phyloP scores from a whole-genome alignment of 2,888 invertebrate species.

The Tipula unca region DNA sequence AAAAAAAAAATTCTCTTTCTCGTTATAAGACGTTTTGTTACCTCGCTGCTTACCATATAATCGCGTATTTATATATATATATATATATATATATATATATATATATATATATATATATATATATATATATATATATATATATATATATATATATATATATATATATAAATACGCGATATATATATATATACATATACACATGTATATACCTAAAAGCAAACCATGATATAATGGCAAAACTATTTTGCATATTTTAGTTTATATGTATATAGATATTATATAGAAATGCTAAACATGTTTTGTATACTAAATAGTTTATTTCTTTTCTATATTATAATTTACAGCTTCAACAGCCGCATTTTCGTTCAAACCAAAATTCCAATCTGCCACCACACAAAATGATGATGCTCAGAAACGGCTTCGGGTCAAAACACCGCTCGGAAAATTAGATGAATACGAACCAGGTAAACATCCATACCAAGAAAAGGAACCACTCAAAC shows the following conservation, averaged over 20 bases:
- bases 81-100: background rate
- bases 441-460: constrained; percentile 66
- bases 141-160: background rate
- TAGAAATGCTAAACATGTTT: background rate
- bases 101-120: background rate
- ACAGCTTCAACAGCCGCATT: constrained; percentile 8
- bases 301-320: background rate
- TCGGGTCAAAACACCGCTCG: constrained; percentile 57
- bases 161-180: background rate
- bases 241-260: background rate
- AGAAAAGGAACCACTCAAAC: constrained; percentile 72
- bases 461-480: constrained; percentile 60
- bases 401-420: constrained; percentile 67
- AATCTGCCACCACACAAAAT: constrained; percentile 46
- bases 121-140: background rate
- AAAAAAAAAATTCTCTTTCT: background rate
- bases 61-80: background rate
- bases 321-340: background rate
- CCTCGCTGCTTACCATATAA: background rate
- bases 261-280: too few species aligned
- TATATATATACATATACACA: background rate
- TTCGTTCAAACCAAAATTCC: background rate
- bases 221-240: background rate
- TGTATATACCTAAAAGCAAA: background rate
- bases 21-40: background rate